Base-by-base conservation (phyloP, 2,888 invertebrate species). In the Acanthosoma haemorrhoidale region DNA sequence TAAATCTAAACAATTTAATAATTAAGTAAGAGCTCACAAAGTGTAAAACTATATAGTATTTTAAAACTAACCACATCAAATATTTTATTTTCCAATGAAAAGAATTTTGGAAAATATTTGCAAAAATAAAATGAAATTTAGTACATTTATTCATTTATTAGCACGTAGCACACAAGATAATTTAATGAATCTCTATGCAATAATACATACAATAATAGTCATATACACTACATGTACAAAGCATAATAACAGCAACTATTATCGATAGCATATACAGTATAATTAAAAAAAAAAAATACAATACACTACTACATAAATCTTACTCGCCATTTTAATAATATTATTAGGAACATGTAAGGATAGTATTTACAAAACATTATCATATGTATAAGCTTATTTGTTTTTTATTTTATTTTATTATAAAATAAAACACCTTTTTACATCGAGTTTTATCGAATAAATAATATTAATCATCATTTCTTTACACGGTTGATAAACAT, bases 271-370 rank as follows among this genome's bases (percentile, higher is more conserved):
- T 64, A 29, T 64, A 64, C 41, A 64, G 11, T 36, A 21, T 39
- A 29, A 25, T 5, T 51, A 9, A 25, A n/a, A 38, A 36, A 21
- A 25, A 4, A 39, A 63, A 21, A 31, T 2, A 31, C 29, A 41
- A 41, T 38, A 64, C 39, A 64, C 41, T 29, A 64, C 64, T 41
- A 29, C 31, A 64, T 39, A 64, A 39, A 64, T 64, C 31, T 21
- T 61, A 21, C 21, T 64, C 29, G n/a, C 9, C 25, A 32, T 34
- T 51, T 36, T 21, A 29, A 51, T 34, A 31, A 67, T 57, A 67
- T 57, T 57, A 67, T 57, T 67, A 67, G 67, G 67, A 67, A 67
- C 67, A 67, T 67, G 67, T 34, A 57, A 64, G 57, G 67, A 43
- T 36, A 21, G 36, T 67, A 67, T 67, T 57, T 67, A 67, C 67